Evolutionary conservation across 2,113 vertebrate genomes (phyloP).

Genomic region (Thymallus thymallus): DNA sequence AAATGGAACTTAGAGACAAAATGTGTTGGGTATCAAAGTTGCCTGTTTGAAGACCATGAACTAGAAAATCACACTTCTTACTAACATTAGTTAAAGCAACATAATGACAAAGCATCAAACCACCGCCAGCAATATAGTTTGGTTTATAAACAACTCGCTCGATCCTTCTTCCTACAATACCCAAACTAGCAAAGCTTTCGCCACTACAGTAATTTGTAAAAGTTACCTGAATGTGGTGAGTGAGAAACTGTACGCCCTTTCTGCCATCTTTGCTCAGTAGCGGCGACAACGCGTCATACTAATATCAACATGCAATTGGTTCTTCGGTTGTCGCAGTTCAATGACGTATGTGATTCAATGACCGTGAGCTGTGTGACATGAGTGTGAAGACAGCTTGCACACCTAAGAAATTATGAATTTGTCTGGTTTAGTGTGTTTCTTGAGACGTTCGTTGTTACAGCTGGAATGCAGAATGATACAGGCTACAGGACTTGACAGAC

Average conservation of each 20-base stretch:
- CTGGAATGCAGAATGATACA: constrained; percentile 66
- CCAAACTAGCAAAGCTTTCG: neutral
- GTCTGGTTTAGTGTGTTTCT: constrained; percentile 49
- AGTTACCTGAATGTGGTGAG: constrained; percentile 95
- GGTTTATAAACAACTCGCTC: neutral
- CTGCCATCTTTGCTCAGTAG: constrained; percentile 83
- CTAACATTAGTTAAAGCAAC: neutral
- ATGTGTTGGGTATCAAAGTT: no score
- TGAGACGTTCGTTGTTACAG: constrained; percentile 61
- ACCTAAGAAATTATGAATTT: constrained; percentile 53
- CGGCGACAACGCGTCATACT: constrained; percentile 19
- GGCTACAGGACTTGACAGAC: constrained; percentile 57
- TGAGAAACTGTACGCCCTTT: constrained; percentile 95
- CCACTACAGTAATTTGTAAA: constrained; percentile 21
- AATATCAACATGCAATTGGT: neutral
- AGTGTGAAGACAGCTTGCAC: constrained; percentile 1
- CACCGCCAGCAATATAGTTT: neutral
- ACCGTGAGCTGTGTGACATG: constrained; percentile 51
- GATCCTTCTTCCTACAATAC: neutral
- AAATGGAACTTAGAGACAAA: no score
- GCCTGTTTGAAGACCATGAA: no score
- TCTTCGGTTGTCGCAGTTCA: constrained; percentile 39
- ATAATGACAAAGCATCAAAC: constrained; percentile 63
- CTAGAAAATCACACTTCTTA: no score
- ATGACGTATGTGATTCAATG: constrained; percentile 40